Conservation (phyloP, 2,888 invertebrate genomes). For the Sicus ferrugineus region DNA sequence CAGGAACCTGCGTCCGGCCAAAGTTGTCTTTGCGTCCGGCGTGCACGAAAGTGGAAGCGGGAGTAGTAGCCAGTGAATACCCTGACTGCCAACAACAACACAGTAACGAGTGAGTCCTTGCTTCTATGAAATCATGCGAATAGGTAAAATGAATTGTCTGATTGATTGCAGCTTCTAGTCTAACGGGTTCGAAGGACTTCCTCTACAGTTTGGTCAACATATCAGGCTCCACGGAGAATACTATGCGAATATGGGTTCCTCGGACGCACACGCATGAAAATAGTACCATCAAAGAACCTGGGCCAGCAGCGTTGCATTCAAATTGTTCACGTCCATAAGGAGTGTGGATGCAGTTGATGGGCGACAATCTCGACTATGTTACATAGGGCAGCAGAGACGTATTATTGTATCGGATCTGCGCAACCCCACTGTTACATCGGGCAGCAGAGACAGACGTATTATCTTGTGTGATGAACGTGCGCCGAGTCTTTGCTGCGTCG, state of each 20-base stretch:
- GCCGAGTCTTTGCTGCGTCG: constrained; percentile 83
- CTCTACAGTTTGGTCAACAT: constrained; percentile 98
- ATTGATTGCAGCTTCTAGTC: constrained; percentile 78
- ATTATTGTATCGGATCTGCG: constrained; percentile 92
- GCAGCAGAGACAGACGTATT: no score
- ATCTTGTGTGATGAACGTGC: constrained; percentile 93
- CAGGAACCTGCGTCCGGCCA: constrained; percentile 96
- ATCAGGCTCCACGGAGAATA: constrained; percentile 95
- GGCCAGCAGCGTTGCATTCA: constrained; percentile 94
- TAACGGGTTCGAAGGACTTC: constrained; percentile 96
- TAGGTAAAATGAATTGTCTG: neutral
- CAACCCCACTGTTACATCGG: constrained; percentile 82
- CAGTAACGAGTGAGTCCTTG: constrained; percentile 84
- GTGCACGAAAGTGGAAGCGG: no score
- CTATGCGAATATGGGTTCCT: constrained; percentile 96
- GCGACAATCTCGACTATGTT: constrained; percentile 91
- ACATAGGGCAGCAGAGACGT: constrained; percentile 96
- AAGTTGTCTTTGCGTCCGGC: constrained; percentile 98
- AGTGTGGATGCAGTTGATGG: constrained; percentile 96
- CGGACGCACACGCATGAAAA: constrained; percentile 91
- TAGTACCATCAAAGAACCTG: constrained; percentile 94
- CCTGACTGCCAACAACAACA: constrained; percentile 96
- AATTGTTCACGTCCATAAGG: constrained; percentile 91
- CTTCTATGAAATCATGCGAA: neutral
- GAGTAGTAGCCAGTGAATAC: constrained; percentile 96